Conservation (phyloP, 2,888 invertebrate species). For the Apoderus coryli region DNA sequence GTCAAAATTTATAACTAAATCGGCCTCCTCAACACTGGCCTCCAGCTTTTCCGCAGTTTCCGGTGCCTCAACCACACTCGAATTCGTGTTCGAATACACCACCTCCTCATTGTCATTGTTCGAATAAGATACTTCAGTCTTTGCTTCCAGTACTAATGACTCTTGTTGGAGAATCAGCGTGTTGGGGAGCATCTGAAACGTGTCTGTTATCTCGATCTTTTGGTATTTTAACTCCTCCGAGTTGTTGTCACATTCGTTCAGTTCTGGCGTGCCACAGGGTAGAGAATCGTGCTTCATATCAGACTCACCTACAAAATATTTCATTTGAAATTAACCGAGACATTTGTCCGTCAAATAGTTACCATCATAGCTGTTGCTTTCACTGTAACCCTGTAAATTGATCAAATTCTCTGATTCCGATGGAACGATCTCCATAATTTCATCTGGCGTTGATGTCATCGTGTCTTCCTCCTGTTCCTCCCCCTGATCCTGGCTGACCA, state of each 20-base stretch:
- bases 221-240: constrained; percentile 1
- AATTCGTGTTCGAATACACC: constrained; percentile 13
- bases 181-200: constrained; percentile 28
- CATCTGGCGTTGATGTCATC: constrained; percentile 20
- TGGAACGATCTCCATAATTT: no score
- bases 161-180: constrained; percentile 30
- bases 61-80: constrained; percentile 6
- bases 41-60: constrained; percentile 28
- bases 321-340: no score
- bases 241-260: no score
- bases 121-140: no score
- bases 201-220: constrained; percentile 16
- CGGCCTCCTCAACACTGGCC: constrained; percentile 32
- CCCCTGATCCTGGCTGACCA: constrained; percentile 13
- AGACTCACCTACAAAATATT: no score
- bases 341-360: no score
- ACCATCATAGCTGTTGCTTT: no score
- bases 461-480: constrained; percentile 18
- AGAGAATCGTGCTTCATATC: no score
- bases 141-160: constrained; percentile 27
- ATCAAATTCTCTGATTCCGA: no score
- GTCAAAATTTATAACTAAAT: constrained; percentile 29
- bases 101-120: no score
- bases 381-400: no score
- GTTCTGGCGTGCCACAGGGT: no score